Evolutionary conservation across 2,888 invertebrate species (phyloP), one percentile per base, ranked within the genome.

Genomic region (Halocaridina rubra): DNA sequence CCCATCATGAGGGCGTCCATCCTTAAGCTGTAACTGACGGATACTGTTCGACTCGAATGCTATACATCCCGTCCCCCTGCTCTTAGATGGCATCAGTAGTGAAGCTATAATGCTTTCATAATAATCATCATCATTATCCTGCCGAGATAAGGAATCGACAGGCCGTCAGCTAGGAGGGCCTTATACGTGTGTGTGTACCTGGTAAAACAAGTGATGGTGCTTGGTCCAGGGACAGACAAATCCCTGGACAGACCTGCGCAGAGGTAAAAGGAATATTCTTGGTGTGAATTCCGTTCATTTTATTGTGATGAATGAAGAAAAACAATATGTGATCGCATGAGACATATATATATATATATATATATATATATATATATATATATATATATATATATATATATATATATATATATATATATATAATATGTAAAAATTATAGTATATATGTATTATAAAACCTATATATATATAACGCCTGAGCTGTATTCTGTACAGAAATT

Each of bases 61-160:
- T 57, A 24, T 53, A 29, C 71, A 30, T 72, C 30, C 81, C 75
- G 7, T 24, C 59, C 59, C 72, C 81, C 74, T n/a, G n/a, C n/a
- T 61, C 81, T 74, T 61, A 74, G 61, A 64, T 75, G 46, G 67
- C 81, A 67, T 76, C 81, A 76, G 75, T 81, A 76, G 81, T 53
- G 81, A 46, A 75, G 67, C 39, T 46, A 30, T 27, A 71, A 22
- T 71, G 72, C 33, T 72, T 27, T n/a, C n/a, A n/a, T n/a, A n/a
- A n/a, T n/a, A n/a, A n/a, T n/a, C n/a, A n/a, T n/a, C 69, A 13
- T 32, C 16, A 8, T 71, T 59, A 71, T 57, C 53, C 71, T 69
- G 80, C 80, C 59, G 80, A 59, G 71, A 71, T n/a, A 59, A 72
- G 59, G 59, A 53, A 53, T 13, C 29, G 33, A 39, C 39, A 59